Percentiles rank a stretch among this genome's conserved stretches.
Evolutionary conservation across 2,113 vertebrate species (phyloP).

Genomic region (Calyptomena viridis): DNA sequence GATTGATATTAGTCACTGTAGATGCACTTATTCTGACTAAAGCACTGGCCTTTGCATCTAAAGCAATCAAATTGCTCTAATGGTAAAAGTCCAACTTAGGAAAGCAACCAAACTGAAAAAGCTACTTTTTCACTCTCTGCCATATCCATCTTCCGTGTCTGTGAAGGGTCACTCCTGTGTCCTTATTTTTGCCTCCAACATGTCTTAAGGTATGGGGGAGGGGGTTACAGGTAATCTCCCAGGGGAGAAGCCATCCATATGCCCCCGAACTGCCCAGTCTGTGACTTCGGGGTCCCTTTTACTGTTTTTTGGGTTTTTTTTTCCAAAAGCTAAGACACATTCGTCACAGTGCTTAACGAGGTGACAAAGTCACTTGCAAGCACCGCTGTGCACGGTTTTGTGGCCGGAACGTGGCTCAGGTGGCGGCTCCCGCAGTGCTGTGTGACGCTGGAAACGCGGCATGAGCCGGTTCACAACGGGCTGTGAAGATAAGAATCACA

Average conservation of each 20-base stretch:
- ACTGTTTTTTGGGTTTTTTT: neutral
- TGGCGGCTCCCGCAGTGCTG: neutral
- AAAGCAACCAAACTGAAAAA: neutral
- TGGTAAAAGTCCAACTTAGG: neutral
- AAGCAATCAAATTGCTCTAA: neutral
- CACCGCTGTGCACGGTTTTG: accelerated
- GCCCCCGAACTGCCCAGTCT: too few species aligned
- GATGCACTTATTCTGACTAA: neutral
- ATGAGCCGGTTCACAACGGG: accelerated
- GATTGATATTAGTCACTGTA: neutral
- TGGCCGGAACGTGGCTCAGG: accelerated
- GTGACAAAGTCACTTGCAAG: neutral
- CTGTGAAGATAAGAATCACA: accelerated
- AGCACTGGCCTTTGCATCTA: neutral
- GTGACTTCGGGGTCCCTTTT: neutral
- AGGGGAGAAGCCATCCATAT: accelerated
- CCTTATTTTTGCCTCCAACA: neutral
- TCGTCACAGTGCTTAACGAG: accelerated
- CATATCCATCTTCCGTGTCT: accelerated
- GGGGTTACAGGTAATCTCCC: neutral
- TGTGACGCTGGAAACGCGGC: accelerated
- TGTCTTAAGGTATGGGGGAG: accelerated
- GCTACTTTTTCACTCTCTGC: neutral
- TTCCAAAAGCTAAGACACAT: neutral
- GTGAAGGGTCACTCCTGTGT: too few species aligned